Conservation (phyloP, 2,113 vertebrate species). For the Oophaga pumilio region DNA sequence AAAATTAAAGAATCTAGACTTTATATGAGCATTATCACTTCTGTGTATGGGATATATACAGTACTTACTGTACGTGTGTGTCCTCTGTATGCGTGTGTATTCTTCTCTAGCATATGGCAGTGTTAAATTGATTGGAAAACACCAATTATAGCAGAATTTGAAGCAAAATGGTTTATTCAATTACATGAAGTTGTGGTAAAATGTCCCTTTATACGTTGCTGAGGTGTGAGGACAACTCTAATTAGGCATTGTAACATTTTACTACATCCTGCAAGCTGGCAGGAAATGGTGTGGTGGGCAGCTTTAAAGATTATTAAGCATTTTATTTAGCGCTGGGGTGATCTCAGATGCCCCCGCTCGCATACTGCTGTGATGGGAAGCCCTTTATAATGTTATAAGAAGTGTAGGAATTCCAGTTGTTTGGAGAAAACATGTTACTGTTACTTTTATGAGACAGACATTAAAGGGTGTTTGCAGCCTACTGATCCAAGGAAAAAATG, state of each 20-base stretch:
- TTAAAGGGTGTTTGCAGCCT: constrained; percentile 35
- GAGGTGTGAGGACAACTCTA: constrained; percentile 56
- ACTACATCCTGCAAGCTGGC: constrained; percentile 57
- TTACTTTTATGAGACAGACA: constrained; percentile 30
- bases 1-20: no score
- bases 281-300: constrained; percentile 56
- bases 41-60: background rate
- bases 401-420: constrained; percentile 29
- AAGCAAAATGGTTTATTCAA: background rate
- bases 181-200: constrained; percentile 36
- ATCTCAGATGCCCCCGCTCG: constrained; percentile 41
- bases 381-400: constrained; percentile 42
- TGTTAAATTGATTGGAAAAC: constrained; percentile 29
- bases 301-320: constrained; percentile 58
- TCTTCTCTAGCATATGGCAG: constrained; percentile 11
- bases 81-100: background rate
- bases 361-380: constrained; percentile 24
- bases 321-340: constrained; percentile 55
- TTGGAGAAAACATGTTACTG: constrained; percentile 35
- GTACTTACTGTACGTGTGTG: background rate
- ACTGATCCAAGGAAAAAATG: constrained; percentile 31
- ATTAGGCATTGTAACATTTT: constrained; percentile 57
- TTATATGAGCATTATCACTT: background rate
- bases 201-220: constrained; percentile 42
- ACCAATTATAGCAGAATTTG: constrained; percentile 31